Evolutionary conservation across 2,797 vertebrate species (phyloP).

Genomic region (Girardinus metallicus): DNA sequence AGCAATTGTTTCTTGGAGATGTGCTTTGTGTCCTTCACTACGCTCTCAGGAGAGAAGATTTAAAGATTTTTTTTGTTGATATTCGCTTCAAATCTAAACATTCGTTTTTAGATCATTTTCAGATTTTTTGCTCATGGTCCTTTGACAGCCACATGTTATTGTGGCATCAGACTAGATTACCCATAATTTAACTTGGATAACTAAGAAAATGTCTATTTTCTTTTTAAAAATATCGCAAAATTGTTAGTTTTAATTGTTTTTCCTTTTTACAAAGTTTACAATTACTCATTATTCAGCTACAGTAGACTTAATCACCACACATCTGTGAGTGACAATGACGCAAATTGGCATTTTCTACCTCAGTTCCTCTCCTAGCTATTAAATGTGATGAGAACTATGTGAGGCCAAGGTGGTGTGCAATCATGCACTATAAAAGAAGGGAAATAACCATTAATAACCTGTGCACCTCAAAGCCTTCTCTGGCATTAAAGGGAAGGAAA

Average conservation of each 20-base stretch:
- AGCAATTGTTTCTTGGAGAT: constrained; percentile 39
- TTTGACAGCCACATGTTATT: constrained; percentile 6
- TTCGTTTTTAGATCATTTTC: constrained; percentile 22
- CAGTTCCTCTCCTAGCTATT: neutral
- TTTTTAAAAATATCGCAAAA: neutral
- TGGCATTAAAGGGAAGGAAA: constrained; percentile 22
- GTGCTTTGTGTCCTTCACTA: constrained; percentile 19
- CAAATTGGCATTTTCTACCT: neutral
- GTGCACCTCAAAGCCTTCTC: constrained; percentile 17
- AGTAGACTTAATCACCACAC: neutral
- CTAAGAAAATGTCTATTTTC: constrained; percentile 4
- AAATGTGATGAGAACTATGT: neutral
- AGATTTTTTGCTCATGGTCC: constrained; percentile 52
- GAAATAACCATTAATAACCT: constrained; percentile 22
- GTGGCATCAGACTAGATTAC: neutral
- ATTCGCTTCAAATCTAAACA: neutral
- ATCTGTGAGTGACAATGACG: neutral
- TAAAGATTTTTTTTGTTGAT: constrained; percentile 21
- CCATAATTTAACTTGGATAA: constrained; percentile 13
- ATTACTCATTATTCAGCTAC: constrained; percentile 1
- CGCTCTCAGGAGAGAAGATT: constrained; percentile 42
- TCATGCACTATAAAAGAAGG: constrained; percentile 15
- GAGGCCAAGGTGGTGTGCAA: constrained; percentile 5
- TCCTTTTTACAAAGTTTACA: neutral
- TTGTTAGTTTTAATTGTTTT: neutral